phyloP scores from a whole-genome alignment of 2,797 vertebrate genomes.

The Chloroceryle inda region DNA sequence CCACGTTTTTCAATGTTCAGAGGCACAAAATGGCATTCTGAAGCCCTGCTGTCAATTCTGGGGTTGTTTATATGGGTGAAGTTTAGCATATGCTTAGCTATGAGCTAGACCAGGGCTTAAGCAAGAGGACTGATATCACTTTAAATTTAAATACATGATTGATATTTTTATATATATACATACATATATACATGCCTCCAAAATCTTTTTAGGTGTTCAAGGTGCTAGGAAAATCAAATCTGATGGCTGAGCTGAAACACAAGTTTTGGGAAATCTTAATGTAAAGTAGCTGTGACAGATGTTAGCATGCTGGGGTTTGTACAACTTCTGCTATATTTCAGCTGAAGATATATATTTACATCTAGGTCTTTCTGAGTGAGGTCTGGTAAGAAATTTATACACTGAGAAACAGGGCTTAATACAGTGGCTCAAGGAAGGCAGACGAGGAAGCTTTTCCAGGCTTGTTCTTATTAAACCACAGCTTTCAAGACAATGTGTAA shows the following conservation, averaged over 20 bases:
- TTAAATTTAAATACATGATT: background rate
- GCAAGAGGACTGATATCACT: background rate
- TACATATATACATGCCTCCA: background rate
- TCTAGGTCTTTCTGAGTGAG: constrained; percentile 10
- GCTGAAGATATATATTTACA: constrained; percentile 59
- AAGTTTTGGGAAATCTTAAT: constrained; percentile 39
- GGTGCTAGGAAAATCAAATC: constrained; percentile 63
- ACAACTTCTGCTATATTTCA: constrained; percentile 56
- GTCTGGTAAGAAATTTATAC: constrained; percentile 18
- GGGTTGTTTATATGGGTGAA: background rate
- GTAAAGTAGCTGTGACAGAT: constrained; percentile 60
- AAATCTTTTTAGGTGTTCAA: constrained; percentile 62
- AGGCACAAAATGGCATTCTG: constrained; percentile 19
- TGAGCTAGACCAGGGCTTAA: background rate
- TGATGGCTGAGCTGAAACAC: constrained; percentile 51
- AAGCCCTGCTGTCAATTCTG: background rate
- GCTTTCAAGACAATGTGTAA: background rate
- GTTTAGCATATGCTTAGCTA: constrained; percentile 21
- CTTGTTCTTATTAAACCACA: background rate
- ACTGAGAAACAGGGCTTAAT: constrained; percentile 6
- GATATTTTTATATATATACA: background rate
- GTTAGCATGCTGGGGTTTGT: constrained; percentile 49
- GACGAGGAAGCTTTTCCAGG: background rate
- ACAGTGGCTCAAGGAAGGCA: background rate
- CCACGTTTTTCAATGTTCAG: background rate